Conservation (phyloP, 2,888 invertebrate species). For the Stenodera caucasica region DNA sequence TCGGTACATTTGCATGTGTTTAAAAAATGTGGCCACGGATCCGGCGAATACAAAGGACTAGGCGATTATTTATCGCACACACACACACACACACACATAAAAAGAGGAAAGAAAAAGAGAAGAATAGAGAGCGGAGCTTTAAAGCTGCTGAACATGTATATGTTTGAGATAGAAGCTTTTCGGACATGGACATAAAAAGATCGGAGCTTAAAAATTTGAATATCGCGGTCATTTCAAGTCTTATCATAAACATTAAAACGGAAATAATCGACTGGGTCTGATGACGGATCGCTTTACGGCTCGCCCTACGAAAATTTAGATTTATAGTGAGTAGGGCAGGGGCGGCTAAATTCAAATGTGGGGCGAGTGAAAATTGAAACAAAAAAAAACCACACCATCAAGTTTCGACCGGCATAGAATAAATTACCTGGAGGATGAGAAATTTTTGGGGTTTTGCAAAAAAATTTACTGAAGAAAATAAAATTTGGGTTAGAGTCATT, state of each 20-base stretch:
- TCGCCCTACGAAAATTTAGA: neutral
- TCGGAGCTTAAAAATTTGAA: constrained; percentile 58
- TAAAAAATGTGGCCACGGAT: constrained; percentile 55
- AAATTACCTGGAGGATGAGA: too few relatives aligned
- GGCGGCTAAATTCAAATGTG: constrained; percentile 9
- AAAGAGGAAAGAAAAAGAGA: constrained; percentile 30
- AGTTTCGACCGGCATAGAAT: too few relatives aligned
- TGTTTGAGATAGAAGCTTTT: constrained; percentile 44
- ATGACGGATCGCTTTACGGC: constrained; percentile 49
- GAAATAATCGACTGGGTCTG: constrained; percentile 52
- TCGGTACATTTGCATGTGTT: constrained; percentile 54
- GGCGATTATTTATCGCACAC: constrained; percentile 55
- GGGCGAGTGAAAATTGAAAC: too few relatives aligned
- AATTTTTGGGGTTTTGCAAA: too few relatives aligned
- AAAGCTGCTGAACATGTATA: constrained; percentile 22
- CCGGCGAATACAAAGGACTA: constrained; percentile 51
- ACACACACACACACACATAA: constrained; percentile 18
- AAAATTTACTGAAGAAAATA: too few relatives aligned
- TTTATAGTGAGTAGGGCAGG: constrained; percentile 3
- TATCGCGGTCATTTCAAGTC: constrained; percentile 57
- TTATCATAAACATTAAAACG: constrained; percentile 55
- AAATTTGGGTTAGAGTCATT: too few relatives aligned
- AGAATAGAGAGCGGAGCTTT: constrained; percentile 45
- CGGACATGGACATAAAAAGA: constrained; percentile 51
- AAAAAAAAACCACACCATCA: too few relatives aligned